These are phyloP conservation scores for Condylura cristata DNA, from an alignment of 2,113 vertebrate genomes.

Conservation along the genomic window DNA sequence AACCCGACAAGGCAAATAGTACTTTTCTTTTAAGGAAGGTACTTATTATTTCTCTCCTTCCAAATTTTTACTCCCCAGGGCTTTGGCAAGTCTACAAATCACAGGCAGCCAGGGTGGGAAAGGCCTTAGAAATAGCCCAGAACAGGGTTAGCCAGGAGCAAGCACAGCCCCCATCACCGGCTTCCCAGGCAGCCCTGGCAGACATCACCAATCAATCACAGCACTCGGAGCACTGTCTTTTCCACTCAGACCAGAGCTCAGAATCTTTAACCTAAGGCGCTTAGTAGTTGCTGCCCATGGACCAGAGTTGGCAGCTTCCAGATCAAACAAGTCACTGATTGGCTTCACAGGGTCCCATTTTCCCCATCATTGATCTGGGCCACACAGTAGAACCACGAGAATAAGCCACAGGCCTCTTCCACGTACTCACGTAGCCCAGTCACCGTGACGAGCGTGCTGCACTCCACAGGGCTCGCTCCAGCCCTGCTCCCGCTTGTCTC, in stretches of 20 bases:
- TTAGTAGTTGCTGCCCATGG: neutral
- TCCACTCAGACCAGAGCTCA: neutral
- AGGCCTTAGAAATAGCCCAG: neutral
- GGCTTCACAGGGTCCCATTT: too few species aligned
- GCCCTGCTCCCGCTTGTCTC: neutral
- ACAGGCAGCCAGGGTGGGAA: neutral
- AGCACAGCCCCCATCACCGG: neutral
- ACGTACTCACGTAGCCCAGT: neutral
- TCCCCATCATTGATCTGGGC: too few species aligned
- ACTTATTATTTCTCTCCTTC: neutral
- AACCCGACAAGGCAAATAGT: conserved; percentile 24
- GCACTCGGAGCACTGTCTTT: neutral
- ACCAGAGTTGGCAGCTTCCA: neutral
- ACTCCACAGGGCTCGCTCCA: neutral
- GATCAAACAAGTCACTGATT: too few species aligned
- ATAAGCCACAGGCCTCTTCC: neutral
- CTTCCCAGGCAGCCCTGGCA: neutral
- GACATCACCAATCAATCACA: neutral
- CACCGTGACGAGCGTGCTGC: neutral
- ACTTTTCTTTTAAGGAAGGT: neutral
- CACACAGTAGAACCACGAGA: neutral
- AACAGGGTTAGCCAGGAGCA: neutral
- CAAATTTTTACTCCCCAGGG: neutral
- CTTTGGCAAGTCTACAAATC: neutral
- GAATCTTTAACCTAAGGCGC: neutral